These are phyloP conservation scores for Coturnix japonica DNA, from an alignment of 2,113 vertebrate genomes.

Conservation along the genomic window DNA sequence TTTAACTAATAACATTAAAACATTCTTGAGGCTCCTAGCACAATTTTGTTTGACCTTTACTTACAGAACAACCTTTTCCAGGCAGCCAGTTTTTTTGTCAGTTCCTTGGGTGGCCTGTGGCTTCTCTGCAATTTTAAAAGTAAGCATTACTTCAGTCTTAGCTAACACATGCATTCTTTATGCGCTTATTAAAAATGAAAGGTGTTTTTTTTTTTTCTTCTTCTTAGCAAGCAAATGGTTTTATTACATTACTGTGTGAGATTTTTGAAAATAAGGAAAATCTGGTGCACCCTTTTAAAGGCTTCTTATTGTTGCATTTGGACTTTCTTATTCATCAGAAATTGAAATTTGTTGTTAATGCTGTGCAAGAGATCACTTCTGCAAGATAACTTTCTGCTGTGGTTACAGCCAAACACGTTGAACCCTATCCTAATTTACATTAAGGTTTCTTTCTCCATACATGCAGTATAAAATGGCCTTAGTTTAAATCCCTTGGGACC, in stretches of 20 bases:
- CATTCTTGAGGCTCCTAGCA: neutral
- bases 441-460: neutral
- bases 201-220: neutral
- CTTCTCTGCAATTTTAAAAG: slow-evolving; percentile 47
- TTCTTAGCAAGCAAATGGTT: neutral
- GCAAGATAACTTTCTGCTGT: neutral
- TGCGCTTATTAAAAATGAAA: slow-evolving; percentile 29
- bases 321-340: neutral
- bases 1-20: neutral
- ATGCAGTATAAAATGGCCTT: neutral
- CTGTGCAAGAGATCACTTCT: rapidly evolving
- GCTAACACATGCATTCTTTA: slow-evolving; percentile 4
- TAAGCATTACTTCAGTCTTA: slow-evolving; percentile 55
- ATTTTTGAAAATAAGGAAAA: slow-evolving; percentile 20
- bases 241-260: neutral
- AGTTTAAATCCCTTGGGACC: neutral
- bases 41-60: slow-evolving; percentile 44
- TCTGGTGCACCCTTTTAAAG: neutral
- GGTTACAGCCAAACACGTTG: neutral
- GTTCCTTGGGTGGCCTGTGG: slow-evolving; percentile 50
- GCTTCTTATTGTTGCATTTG: neutral
- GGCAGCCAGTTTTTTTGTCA: slow-evolving; percentile 42
- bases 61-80: slow-evolving; percentile 41
- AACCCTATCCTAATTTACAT: neutral
- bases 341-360: neutral